Conservation (phyloP, 2,888 invertebrate species). For the Hipparchia sbordonii region DNA sequence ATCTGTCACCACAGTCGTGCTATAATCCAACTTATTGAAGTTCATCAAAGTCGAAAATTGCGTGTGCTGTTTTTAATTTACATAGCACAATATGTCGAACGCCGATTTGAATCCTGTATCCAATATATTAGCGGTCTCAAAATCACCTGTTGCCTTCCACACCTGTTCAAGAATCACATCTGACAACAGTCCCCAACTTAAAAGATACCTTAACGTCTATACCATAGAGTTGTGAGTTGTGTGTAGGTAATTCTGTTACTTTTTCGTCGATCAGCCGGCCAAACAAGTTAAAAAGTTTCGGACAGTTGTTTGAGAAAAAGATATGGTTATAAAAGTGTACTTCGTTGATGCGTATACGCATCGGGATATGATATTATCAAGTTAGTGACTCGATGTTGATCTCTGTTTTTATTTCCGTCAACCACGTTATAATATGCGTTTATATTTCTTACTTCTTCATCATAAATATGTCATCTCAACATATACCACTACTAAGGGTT, state of each 20-base stretch:
- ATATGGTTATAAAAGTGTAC: conserved; percentile 41
- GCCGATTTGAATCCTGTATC: conserved; percentile 70
- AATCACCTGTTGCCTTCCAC: conserved; percentile 76
- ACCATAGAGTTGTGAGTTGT: conserved; percentile 42
- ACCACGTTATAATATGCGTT: conserved; percentile 6
- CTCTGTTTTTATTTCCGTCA: conserved; percentile 24
- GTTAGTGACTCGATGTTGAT: conserved; percentile 38
- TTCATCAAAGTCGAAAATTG: conserved; percentile 30
- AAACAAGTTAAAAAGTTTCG: conserved; percentile 59
- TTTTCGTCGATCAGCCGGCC: conserved; percentile 53
- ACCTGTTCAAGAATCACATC: conserved; percentile 81
- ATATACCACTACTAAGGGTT: neutral
- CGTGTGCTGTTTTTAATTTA: conserved; percentile 44
- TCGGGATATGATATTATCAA: conserved; percentile 40
- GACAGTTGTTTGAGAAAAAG: conserved; percentile 57
- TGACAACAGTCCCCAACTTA: conserved; percentile 51
- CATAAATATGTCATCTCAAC: neutral
- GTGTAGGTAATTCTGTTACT: conserved; percentile 39
- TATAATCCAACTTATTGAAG: conserved; percentile 43
- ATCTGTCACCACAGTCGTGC: conserved; percentile 51
- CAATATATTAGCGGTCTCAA: conserved; percentile 77
- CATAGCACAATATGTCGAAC: conserved; percentile 68
- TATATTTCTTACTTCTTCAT: neutral
- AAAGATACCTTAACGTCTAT: conserved; percentile 41
- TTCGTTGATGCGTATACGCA: conserved; percentile 40